Conservation (phyloP, 1,140 invertebrate species). For the Bathynomus jamesi region DNA sequence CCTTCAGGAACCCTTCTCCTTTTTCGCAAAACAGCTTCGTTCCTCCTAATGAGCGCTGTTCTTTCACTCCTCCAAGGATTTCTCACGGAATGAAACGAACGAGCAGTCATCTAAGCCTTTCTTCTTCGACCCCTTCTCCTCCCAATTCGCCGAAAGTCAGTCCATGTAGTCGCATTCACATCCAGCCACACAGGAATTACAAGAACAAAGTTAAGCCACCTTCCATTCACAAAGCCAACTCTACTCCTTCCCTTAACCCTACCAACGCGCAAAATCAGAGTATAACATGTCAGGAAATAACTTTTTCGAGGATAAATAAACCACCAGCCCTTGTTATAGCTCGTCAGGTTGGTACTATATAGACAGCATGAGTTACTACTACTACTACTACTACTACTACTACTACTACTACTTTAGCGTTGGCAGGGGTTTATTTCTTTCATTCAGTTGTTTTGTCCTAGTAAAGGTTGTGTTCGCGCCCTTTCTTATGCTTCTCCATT, state of each 20-base stretch:
- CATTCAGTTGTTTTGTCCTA: too few species aligned
- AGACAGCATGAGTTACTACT: too few species aligned
- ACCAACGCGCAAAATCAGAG: not conserved
- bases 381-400: too few species aligned
- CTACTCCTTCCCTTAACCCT: not conserved
- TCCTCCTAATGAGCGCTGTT: too few species aligned
- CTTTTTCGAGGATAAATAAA: not conserved
- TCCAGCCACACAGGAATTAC: not conserved
- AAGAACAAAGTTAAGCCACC: not conserved
- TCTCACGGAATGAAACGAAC: too few species aligned
- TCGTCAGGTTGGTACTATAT: not conserved
- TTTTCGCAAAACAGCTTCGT: not conserved
- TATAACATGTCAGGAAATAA: too few species aligned
- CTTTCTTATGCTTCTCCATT: too few species aligned
- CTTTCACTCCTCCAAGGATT: too few species aligned
- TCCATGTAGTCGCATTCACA: not conserved
- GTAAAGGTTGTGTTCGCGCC: too few species aligned
- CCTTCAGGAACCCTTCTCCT: not conserved
- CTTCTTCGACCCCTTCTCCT: not conserved
- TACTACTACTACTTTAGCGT: too few species aligned
- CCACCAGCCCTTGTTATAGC: not conserved
- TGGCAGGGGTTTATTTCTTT: too few species aligned
- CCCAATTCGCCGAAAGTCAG: not conserved
- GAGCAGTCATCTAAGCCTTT: not conserved
- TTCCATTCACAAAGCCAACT: not conserved